Evolutionary conservation across 2,113 vertebrate species (phyloP), one percentile per base, ranked within the genome.

Genomic region (Psilopogon haemacephalus): DNA sequence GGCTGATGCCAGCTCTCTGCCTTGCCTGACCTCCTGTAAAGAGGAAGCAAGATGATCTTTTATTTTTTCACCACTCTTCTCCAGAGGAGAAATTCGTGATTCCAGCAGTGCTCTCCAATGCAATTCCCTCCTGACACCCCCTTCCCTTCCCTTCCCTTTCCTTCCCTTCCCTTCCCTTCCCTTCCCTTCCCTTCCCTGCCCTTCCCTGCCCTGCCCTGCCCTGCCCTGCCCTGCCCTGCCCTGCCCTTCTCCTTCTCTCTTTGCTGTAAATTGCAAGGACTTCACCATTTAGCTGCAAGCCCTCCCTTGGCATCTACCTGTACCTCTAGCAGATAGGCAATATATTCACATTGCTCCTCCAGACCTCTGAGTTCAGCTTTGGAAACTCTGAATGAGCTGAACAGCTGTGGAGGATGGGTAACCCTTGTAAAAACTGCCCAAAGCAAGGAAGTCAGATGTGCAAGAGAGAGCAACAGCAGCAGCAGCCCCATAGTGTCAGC

Each of bases 41-140:
- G 48, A 93, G 88, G 91, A 96, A 95, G 76, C 42, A 83, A 85
- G 52, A 86, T 38, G 56, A 72, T 70, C 32, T 40, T 87, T 91
- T 93, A 71, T 62, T 77, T 94, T 73, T 83, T 84, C 87, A 62
- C 77, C 72, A 48, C 30, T 5, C 4, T 32, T 88, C 46, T 73
- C 64, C 28, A 86, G 55, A 90, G 58, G 35, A 96, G 71, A 88
- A 93, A 93, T 56, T 75, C 50, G 4, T 5, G 9, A 13, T 82
- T 77, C 60, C 76, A 70, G 77, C 56, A 68, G 38, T 32, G 24
- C 12, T 37, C 37, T 70, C 50, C 59, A 67, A 67, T 0, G 3
- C 37, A 42, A 44, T 80, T 88, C 71, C 32, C 55, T 87, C 37
- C 32, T 73, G 56, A 56, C 1, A 2, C 8, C 15, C 33, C 69